These are phyloP conservation scores for Acleris cristana DNA, from an alignment of 2,888 invertebrate species.

Conservation along the genomic window DNA sequence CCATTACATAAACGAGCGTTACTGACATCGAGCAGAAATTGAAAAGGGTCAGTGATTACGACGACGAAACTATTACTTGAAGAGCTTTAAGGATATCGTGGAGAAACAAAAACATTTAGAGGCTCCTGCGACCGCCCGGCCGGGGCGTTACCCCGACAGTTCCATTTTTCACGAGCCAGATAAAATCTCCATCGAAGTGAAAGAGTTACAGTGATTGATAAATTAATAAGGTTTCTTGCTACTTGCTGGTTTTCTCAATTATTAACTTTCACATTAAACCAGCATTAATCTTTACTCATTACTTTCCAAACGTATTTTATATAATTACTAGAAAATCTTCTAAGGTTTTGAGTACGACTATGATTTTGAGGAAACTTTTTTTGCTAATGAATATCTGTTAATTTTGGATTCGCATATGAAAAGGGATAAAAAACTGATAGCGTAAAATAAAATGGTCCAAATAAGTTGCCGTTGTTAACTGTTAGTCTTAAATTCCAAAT, in stretches of 20 bases:
- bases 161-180: slow-evolving; percentile 35
- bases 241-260: slow-evolving; percentile 9
- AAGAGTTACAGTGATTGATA: slow-evolving; percentile 34
- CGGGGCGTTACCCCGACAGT: slow-evolving; percentile 25
- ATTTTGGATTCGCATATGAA: too few relatives aligned
- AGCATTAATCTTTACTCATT: too few relatives aligned
- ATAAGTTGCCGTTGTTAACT: too few relatives aligned
- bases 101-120: slow-evolving; percentile 29
- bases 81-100: slow-evolving; percentile 31
- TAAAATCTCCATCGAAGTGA: slow-evolving; percentile 34
- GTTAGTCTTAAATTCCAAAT: too few relatives aligned
- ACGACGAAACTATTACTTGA: slow-evolving; percentile 25
- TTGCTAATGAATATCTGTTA: too few relatives aligned
- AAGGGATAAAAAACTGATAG: too few relatives aligned
- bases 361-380: not conserved
- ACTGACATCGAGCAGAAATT: slow-evolving; percentile 2
- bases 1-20: slow-evolving; percentile 11
- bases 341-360: too few relatives aligned
- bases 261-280: too few relatives aligned
- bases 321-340: too few relatives aligned
- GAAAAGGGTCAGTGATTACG: slow-evolving; percentile 28
- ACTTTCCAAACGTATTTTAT: too few relatives aligned
- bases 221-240: slow-evolving; percentile 29
- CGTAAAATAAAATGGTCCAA: too few relatives aligned
- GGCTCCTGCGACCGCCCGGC: slow-evolving; percentile 19